These are phyloP conservation scores for Leptogaster cylindrica DNA, from an alignment of 2,888 invertebrate species.

Conservation along the genomic window DNA sequence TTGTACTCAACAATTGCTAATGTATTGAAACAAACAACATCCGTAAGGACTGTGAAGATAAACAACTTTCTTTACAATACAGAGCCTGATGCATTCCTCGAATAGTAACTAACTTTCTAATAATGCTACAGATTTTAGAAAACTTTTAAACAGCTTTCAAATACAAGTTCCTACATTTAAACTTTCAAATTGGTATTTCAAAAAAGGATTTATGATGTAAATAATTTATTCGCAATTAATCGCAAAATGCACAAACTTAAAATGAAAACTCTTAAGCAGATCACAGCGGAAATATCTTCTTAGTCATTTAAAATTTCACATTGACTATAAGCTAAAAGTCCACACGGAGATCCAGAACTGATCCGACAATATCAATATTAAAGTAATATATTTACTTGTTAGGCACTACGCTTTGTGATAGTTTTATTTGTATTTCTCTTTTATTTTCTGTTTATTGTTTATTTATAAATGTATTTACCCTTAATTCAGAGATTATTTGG, in stretches of 20 bases:
- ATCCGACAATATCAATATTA: slow-evolving; percentile 4
- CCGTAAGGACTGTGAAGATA: too few species aligned
- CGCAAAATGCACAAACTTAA: neutral
- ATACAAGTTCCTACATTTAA: too few species aligned
- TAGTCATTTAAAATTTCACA: neutral
- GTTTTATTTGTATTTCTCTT: slow-evolving; percentile 11
- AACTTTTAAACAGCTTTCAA: too few species aligned
- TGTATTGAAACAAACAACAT: too few species aligned
- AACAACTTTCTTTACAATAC: too few species aligned
- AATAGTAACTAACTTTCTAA: too few species aligned
- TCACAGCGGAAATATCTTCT: slow-evolving; percentile 4
- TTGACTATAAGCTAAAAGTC: slow-evolving; percentile 17
- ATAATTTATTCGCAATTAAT: neutral
- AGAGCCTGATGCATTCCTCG: too few species aligned
- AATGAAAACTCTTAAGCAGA: neutral
- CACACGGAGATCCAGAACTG: slow-evolving; percentile 4
- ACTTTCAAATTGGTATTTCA: too few species aligned
- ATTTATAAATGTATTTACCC: too few species aligned
- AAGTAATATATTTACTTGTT: slow-evolving; percentile 20
- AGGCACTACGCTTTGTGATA: slow-evolving; percentile 37
- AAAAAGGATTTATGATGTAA: neutral
- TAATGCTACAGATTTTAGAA: too few species aligned
- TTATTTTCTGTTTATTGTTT: neutral
- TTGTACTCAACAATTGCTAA: too few species aligned
- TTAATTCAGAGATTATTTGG: too few species aligned